Conservation (phyloP, 2,888 invertebrate species). For the Heliconius erato region DNA sequence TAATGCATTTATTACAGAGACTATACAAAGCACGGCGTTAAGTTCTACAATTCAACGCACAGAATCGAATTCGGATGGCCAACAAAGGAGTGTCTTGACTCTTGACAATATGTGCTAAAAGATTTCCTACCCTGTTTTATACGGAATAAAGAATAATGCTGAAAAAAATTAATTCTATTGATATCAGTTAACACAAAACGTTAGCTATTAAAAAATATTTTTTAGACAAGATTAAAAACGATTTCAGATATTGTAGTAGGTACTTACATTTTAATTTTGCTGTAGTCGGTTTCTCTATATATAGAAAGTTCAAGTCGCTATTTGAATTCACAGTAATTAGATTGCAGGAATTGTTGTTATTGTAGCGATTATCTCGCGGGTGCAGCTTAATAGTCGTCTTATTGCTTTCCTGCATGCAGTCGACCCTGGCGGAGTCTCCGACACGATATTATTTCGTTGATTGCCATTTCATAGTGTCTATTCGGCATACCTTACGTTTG, state of each 20-base stretch:
- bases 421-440: slow-evolving; percentile 54
- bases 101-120: too few species aligned
- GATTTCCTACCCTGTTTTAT: too few species aligned
- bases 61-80: too few species aligned
- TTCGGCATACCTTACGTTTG: slow-evolving; percentile 37
- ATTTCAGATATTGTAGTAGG: background rate
- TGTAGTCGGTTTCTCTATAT: slow-evolving; percentile 20
- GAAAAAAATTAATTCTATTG: too few species aligned
- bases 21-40: too few species aligned
- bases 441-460: slow-evolving; percentile 59
- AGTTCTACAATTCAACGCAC: too few species aligned
- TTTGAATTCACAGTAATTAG: slow-evolving; percentile 68
- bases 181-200: too few species aligned
- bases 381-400: slow-evolving; percentile 67
- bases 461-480: slow-evolving; percentile 55
- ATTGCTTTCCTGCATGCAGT: slow-evolving; percentile 61
- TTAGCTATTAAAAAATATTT: too few species aligned
- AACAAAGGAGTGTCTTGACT: too few species aligned
- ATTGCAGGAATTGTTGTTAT: slow-evolving; percentile 75
- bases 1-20: too few species aligned
- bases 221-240: background rate
- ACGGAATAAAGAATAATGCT: too few species aligned
- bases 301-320: slow-evolving; percentile 47
- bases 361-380: slow-evolving; percentile 69
- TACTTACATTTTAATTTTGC: slow-evolving; percentile 15